Base-by-base conservation (phyloP, 2,797 vertebrate genomes). In the Urophycis tenuis region DNA sequence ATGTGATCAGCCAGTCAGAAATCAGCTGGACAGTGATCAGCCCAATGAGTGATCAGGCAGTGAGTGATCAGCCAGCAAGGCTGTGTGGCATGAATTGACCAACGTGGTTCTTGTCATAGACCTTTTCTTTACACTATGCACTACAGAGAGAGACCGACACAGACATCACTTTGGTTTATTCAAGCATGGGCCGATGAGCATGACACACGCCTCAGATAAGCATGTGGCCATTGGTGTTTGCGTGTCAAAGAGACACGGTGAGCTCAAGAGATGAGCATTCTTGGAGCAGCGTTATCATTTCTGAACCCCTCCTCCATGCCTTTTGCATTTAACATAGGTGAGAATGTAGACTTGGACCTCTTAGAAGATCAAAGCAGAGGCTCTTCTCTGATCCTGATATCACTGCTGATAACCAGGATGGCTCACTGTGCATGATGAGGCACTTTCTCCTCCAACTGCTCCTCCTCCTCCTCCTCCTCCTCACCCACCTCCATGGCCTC, bases 371-470 rank as follows among this genome's bases (percentile, higher is more conserved):
- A 77, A 71, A 81, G 71, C 73, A 3, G 72, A 79, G 77, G 77
- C 3, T 10, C 35, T 74, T 32, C 72, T 84, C 79, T 79, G 73
- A 85, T 84, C 75, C 39, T 22, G 73, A 78, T 78, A 84, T 79
- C 45, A 34, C 72, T 35, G 72, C 80, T 80, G 84, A 85, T 84
- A 82, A 82, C 82, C 33, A 75, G 74, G 75, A 84, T 74, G 81
- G 80, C 85, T 87, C 14, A 14, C 72, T 80, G 76, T 53, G 53
- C 78, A 89, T 90, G 88, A 91, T 91, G 81, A 88, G 86, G 86
- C 85, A 88, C 79, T 87, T 86, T 86, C 41, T 87, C 83, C 75
- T 86, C 80, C 78, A 84, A 78, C 76, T 11, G 15, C 31, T 17
- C 32, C 71, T 22, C 72, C 29, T 31, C 35, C 70, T 29, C 7